Conservation (phyloP, 2,113 vertebrate genomes). For the Ivindomyrus marchei region DNA sequence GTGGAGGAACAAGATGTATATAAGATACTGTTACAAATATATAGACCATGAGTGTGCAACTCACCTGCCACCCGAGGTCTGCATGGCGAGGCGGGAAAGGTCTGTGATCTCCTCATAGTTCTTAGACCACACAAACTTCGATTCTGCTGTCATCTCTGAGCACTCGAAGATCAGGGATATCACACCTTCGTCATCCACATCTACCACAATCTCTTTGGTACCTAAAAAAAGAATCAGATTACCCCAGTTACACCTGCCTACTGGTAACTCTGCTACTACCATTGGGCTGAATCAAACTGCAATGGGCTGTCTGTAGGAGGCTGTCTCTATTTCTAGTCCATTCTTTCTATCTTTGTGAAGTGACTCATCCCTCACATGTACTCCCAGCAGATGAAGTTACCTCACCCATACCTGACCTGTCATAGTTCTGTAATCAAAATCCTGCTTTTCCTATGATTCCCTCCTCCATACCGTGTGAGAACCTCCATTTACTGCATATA, state of each 20-base stretch:
- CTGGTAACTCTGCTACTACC: not conserved
- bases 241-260: not conserved
- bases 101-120: constrained; percentile 80
- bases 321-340: not conserved
- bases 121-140: constrained; percentile 91
- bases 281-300: not conserved
- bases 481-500: not conserved
- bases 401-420: not conserved
- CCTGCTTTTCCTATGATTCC: not conserved
- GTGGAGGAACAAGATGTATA: not conserved
- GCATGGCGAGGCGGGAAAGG: constrained; percentile 67
- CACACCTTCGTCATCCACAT: constrained; percentile 89
- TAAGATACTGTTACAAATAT: not conserved
- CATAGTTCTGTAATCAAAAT: not conserved
- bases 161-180: constrained; percentile 94
- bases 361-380: constrained; percentile 4
- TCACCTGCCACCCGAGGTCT: constrained; percentile 80
- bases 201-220: constrained; percentile 82
- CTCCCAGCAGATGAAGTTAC: not conserved
- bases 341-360: not conserved
- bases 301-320: not conserved
- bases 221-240: constrained; percentile 51
- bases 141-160: constrained; percentile 76
- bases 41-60: constrained; percentile 22
- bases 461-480: not conserved